These are phyloP conservation scores for Acropternis orthonyx DNA, from an alignment of 2,797 vertebrate genomes.

Conservation along the genomic window DNA sequence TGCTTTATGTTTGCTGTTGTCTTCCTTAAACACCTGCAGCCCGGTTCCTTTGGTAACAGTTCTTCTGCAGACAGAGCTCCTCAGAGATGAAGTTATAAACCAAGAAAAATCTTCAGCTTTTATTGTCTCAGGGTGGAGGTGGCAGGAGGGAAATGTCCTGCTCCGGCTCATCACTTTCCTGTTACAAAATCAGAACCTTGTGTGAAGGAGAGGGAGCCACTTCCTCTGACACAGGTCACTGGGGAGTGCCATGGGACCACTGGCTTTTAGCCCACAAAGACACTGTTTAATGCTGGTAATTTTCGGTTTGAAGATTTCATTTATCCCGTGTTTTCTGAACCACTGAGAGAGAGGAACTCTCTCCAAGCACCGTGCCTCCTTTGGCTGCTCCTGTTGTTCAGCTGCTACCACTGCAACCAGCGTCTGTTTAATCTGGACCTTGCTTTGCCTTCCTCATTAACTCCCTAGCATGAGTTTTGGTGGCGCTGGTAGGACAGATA, in stretches of 20 bases:
- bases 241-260: rapidly evolving
- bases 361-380: rapidly evolving
- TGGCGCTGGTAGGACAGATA: background rate
- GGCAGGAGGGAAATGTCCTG: background rate
- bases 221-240: rapidly evolving
- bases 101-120: background rate
- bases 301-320: background rate
- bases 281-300: background rate
- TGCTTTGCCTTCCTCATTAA: background rate
- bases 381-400: background rate
- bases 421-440: background rate
- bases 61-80: background rate
- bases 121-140: rapidly evolving
- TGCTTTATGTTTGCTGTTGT: background rate
- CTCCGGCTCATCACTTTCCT: background rate
- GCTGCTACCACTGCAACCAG: background rate
- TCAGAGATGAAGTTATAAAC: background rate
- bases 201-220: background rate
- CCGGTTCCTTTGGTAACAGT: background rate
- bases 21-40: background rate
- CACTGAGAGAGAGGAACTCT: background rate
- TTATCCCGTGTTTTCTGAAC: background rate
- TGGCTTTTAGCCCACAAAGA: background rate
- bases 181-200: background rate
- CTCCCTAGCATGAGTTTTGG: background rate